These are phyloP conservation scores for Sminthurinus signatus DNA, from an alignment of 1,140 invertebrate genomes.

Conservation along the genomic window DNA sequence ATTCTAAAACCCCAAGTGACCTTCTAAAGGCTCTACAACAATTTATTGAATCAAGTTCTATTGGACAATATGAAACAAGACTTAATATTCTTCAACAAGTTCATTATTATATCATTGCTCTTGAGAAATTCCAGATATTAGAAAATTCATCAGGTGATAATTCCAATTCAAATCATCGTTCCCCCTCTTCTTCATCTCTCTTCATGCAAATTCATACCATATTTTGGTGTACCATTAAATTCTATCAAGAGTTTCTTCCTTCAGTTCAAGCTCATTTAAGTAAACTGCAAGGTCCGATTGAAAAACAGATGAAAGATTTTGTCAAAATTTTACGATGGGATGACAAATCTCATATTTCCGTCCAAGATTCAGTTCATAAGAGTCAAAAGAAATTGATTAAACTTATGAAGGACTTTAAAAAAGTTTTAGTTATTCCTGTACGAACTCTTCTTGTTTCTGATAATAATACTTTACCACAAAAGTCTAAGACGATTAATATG, in stretches of 20 bases:
- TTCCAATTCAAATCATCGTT: no score
- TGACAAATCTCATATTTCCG: constrained; percentile 89
- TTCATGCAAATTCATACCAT: constrained; percentile 57
- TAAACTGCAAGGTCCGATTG: constrained; percentile 65
- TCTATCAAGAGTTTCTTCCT: constrained; percentile 71
- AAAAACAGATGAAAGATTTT: constrained; percentile 86
- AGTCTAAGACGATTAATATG: no score
- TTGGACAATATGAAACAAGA: constrained; percentile 75
- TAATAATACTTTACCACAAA: neutral
- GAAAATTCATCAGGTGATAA: neutral
- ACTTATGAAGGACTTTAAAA: constrained; percentile 65
- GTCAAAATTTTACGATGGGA: constrained; percentile 95
- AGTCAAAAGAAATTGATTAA: constrained; percentile 81
- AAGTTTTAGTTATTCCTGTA: constrained; percentile 20
- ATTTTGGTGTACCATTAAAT: constrained; percentile 78
- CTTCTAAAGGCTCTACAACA: constrained; percentile 54
- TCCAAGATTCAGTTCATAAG: constrained; percentile 79
- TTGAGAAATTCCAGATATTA: constrained; percentile 7
- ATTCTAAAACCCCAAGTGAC: constrained; percentile 48
- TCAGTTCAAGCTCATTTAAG: constrained; percentile 59
- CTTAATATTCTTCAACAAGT: constrained; percentile 71
- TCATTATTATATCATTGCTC: constrained; percentile 59
- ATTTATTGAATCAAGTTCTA: constrained; percentile 74
- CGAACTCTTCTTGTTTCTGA: constrained; percentile 25
- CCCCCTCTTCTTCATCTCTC: constrained; percentile 8